Percentiles rank a stretch among this genome's conserved stretches.
phyloP scores from a whole-genome alignment of 2,888 invertebrate species.

The Drosophila nigritarsus region DNA sequence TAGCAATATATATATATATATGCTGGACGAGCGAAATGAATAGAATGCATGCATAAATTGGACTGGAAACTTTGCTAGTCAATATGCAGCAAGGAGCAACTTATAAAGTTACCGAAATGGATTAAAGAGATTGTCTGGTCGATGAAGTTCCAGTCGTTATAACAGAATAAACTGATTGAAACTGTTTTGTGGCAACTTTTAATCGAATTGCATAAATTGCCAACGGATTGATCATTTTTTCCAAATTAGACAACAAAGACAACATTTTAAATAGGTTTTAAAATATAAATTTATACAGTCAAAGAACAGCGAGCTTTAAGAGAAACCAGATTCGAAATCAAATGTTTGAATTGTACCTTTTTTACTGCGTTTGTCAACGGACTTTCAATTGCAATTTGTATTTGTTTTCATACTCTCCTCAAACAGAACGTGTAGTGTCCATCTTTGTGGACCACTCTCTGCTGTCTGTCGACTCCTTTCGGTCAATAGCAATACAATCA shows the following conservation, averaged over 20 bases:
- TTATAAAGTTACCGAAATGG: constrained; percentile 57
- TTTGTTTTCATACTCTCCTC: background rate
- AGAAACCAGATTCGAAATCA: background rate
- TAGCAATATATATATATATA: constrained; percentile 2
- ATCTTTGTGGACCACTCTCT: background rate
- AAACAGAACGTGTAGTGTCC: background rate
- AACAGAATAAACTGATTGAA: constrained; percentile 21
- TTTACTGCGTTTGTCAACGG: background rate
- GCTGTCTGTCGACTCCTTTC: background rate
- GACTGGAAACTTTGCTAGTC: constrained; percentile 64
- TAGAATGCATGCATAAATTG: constrained; percentile 61
- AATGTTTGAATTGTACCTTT: background rate
- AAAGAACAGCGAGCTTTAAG: background rate
- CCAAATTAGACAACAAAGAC: background rate
- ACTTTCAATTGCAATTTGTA: background rate
- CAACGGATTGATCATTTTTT: background rate
- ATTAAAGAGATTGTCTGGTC: constrained; percentile 55
- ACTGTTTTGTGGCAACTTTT: background rate
- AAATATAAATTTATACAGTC: background rate
- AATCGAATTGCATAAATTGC: background rate
- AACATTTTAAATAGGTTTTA: background rate
- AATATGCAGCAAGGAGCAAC: constrained; percentile 50
- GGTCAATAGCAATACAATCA: constrained; percentile 44
- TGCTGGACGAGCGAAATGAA: constrained; percentile 42
- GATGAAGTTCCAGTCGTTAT: constrained; percentile 22